phyloP scores from a whole-genome alignment of 2,113 vertebrate species.

The Siniperca knerii region DNA sequence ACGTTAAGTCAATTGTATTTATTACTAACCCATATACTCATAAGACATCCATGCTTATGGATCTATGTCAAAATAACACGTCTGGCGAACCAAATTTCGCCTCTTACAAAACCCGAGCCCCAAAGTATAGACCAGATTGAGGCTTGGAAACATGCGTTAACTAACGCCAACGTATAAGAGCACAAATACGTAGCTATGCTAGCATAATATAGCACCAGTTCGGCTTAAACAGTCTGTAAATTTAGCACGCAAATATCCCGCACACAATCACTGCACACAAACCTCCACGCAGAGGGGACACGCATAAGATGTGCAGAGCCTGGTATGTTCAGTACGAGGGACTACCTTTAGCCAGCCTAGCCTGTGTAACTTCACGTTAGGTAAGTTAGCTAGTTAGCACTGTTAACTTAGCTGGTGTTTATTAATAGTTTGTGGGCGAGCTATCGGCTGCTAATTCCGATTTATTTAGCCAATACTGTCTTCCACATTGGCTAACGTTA shows the following conservation, averaged over 20 bases:
- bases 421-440: neutral
- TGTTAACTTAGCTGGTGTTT: neutral
- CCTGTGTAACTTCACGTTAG: too few relatives aligned
- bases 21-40: neutral
- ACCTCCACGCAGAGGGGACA: neutral
- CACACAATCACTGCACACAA: neutral
- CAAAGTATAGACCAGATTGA: neutral
- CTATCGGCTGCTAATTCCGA: neutral
- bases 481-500: neutral
- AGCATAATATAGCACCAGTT: neutral
- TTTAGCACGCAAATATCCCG: neutral
- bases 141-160: neutral
- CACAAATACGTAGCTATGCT: neutral
- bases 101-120: too few relatives aligned
- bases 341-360: neutral
- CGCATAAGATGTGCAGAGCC: neutral
- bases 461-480: too few relatives aligned
- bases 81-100: neutral
- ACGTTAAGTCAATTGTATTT: neutral
- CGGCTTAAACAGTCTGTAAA: neutral
- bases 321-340: too few relatives aligned
- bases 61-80: neutral
- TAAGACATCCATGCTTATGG: neutral
- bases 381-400: slow-evolving; percentile 27
- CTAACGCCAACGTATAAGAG: too few relatives aligned